These are phyloP conservation scores for Neogobius melanostomus DNA, from an alignment of 2,113 vertebrate genomes.

Conservation along the genomic window DNA sequence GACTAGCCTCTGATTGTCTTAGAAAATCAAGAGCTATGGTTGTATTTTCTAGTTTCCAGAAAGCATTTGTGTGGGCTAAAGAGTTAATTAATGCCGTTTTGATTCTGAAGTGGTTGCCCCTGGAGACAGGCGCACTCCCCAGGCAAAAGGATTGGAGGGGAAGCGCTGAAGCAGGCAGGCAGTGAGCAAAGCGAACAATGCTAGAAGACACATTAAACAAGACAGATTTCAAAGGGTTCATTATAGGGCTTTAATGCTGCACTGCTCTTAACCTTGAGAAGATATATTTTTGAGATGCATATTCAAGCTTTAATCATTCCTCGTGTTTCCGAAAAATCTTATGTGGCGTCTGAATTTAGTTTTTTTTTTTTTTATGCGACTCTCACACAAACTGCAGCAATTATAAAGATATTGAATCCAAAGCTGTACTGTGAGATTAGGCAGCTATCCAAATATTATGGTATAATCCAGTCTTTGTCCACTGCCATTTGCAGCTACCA, in stretches of 20 bases:
- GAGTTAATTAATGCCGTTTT: slow-evolving; percentile 70
- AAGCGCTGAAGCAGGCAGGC: slow-evolving; percentile 42
- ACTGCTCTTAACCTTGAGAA: slow-evolving; percentile 47
- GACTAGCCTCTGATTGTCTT: slow-evolving; percentile 52
- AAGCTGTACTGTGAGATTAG: background rate
- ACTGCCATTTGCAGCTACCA: background rate
- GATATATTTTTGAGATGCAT: slow-evolving; percentile 33
- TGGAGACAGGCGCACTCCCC: slow-evolving; percentile 50
- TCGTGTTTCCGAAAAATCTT: slow-evolving; percentile 13
- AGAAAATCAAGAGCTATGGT: slow-evolving; percentile 43
- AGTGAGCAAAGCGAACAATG: slow-evolving; percentile 42
- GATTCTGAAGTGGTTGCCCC: slow-evolving; percentile 61
- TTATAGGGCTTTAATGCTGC: slow-evolving; percentile 49
- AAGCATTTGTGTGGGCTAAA: slow-evolving; percentile 64
- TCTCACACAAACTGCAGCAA: background rate
- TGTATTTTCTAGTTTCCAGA: slow-evolving; percentile 54
- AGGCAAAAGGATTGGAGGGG: slow-evolving; percentile 54
- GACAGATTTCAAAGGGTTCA: slow-evolving; percentile 61
- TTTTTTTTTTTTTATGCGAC: no score
- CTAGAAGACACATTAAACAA: slow-evolving; percentile 54
- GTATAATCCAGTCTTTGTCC: background rate
- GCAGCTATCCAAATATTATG: background rate
- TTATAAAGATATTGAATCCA: background rate
- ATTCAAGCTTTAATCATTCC: slow-evolving; percentile 32
- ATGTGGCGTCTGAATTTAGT: no score